Evolutionary conservation across 2,797 vertebrate species (phyloP).

Genomic region (Champsocephalus esox): DNA sequence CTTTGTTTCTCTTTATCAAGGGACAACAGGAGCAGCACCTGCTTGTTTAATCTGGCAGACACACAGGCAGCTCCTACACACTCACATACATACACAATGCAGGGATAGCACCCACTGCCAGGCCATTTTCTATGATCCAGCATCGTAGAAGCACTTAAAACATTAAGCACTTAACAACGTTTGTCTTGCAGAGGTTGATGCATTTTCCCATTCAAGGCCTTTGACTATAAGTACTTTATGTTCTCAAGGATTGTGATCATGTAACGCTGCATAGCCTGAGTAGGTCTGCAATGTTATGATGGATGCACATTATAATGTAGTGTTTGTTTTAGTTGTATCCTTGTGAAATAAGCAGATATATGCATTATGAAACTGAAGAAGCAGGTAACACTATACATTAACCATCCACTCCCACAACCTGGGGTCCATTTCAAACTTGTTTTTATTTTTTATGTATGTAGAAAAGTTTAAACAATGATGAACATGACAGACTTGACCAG

Average conservation of each 20-base stretch:
- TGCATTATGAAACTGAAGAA: background rate
- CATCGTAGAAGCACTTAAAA: slow-evolving; percentile 38
- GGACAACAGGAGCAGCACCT: slow-evolving; percentile 52
- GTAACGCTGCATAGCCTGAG: background rate
- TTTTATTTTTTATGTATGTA: background rate
- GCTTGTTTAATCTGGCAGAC: slow-evolving; percentile 41
- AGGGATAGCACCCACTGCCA: slow-evolving; percentile 1
- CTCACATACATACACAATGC: background rate
- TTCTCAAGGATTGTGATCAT: slow-evolving; percentile 2
- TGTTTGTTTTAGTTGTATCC: background rate
- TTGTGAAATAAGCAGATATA: background rate
- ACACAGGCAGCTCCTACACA: slow-evolving; percentile 4
- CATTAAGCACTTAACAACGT: slow-evolving; percentile 41
- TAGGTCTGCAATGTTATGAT: background rate
- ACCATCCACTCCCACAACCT: background rate
- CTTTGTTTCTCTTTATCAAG: slow-evolving; percentile 53
- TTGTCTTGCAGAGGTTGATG: slow-evolving; percentile 16
- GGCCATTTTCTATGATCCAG: slow-evolving; percentile 17
- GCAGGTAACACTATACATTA: background rate
- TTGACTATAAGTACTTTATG: slow-evolving; percentile 7
- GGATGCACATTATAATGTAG: background rate
- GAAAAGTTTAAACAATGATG: background rate
- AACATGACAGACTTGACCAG: background rate
- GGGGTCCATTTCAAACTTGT: background rate
- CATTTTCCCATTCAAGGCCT: slow-evolving; percentile 5